A percentile compares a stretch with the other conserved stretches of the same genome.
Conservation (phyloP, 2,113 vertebrate genomes). For the Coturnix japonica region DNA sequence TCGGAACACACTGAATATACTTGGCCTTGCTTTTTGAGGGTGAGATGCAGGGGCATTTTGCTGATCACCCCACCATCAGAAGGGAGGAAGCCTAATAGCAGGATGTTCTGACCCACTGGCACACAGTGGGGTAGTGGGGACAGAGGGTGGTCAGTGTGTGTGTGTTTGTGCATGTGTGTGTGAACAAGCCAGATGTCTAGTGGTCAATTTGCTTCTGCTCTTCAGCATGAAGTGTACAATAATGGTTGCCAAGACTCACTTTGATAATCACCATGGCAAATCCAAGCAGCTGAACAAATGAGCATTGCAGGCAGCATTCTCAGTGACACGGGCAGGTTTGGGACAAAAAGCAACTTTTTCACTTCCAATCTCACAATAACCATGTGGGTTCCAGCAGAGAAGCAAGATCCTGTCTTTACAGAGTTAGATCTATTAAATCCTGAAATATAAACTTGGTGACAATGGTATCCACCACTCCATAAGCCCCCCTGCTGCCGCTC, state of each 20-base stretch:
- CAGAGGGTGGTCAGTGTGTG: rapidly evolving
- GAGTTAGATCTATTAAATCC: background rate
- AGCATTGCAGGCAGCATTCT: background rate
- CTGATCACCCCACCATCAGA: background rate
- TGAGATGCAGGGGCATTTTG: background rate
- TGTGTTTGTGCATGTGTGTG: rapidly evolving
- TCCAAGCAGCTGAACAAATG: background rate
- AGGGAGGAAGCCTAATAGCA: background rate
- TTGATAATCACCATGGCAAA: slow-evolving; percentile 29
- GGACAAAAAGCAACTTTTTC: background rate
- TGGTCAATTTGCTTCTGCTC: background rate
- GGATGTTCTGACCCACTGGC: rapidly evolving
- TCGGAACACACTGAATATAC: background rate
- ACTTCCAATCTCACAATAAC: background rate
- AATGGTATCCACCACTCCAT: background rate
- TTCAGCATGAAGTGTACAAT: background rate
- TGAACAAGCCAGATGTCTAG: background rate
- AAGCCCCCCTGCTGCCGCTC: background rate
- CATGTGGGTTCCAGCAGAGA: background rate
- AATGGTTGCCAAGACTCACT: background rate
- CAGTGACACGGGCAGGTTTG: background rate
- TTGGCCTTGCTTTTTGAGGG: background rate
- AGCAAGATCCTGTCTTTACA: background rate
- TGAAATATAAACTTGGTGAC: background rate
- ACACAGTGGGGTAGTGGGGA: background rate